Evolutionary conservation across 2,113 vertebrate genomes (phyloP), one percentile per base, ranked within the genome.

Genomic region (Thryonomys swinderianus): DNA sequence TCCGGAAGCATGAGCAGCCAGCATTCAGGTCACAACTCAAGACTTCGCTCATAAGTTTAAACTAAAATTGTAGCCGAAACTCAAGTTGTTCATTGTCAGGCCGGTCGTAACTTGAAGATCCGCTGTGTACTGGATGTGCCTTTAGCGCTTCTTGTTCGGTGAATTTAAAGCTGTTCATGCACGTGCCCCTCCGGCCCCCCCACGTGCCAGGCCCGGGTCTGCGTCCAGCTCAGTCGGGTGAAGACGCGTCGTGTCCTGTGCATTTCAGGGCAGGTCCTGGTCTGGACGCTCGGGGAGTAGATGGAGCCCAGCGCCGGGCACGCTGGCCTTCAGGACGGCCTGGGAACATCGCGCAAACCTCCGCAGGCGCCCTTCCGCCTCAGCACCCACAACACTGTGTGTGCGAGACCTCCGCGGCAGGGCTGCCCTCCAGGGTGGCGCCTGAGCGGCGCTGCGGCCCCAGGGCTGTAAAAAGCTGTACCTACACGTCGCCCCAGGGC

Each of bases 91-190:
- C 14, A 16, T 14, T 8, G 53, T 55, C 53, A 5, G 55, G 17
- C 55, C 17, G 5, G 55, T 57, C 17, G 5, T 57, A 57, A 20
- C 17, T 57, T 57, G 17, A 57, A 17, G 55, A 20, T 57, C 16
- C 55, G 20, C 55, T 57, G 55, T 17, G 17, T 57, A 57, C 27
- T 13, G 92, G 95, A 69, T 94, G 83, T 85, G 67, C 86, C 95
- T 91, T 88, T 57, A 83, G 83, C 42, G 82, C 55, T 0, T 88
- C 82, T 83, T 81, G 37, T 76, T 93, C 90, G 93, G 62, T 18
- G 83, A 91, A 30, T 55, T 55, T n/a, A 25, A 55, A 55, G 62
- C 40, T 55, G 4, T 69, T 74, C 25, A 62, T 48, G 42, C 42
- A n/a, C 9, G 16, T 13, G 45, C 21, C 14, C 10, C 21, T 78